Conservation (phyloP, 2,797 vertebrate genomes). For the Rhodeus uyekii region DNA sequence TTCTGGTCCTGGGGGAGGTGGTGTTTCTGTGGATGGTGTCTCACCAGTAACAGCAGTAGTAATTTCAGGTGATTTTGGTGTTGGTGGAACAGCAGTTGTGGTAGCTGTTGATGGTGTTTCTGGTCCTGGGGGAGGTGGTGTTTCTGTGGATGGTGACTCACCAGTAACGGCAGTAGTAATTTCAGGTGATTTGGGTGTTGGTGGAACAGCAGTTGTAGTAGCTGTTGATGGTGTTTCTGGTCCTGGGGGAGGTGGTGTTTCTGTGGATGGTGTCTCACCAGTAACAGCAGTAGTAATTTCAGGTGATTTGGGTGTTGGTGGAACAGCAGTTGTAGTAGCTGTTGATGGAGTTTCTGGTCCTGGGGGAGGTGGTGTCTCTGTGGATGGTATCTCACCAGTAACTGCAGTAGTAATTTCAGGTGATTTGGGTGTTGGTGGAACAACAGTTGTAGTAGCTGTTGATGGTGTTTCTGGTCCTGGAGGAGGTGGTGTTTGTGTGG, state of each 20-base stretch:
- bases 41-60: background rate
- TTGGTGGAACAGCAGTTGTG: background rate
- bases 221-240: background rate
- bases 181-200: background rate
- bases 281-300: background rate
- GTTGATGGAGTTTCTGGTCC: no score
- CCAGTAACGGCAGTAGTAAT: background rate
- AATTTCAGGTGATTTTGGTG: background rate
- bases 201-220: background rate
- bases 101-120: background rate
- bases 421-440: fast-evolving
- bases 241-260: background rate
- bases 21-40: fast-evolving
- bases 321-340: no score
- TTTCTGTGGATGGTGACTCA: background rate
- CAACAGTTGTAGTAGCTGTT: background rate
- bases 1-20: no score
- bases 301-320: no score
- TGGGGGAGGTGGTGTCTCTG: background rate
- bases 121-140: background rate
- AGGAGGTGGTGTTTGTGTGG: background rate
- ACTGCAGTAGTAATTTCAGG: background rate
- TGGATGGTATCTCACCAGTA: background rate
- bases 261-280: background rate
- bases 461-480: background rate